These are phyloP conservation scores for Coregonus sp. DNA, from an alignment of 2,797 vertebrate species.

Conservation along the genomic window DNA sequence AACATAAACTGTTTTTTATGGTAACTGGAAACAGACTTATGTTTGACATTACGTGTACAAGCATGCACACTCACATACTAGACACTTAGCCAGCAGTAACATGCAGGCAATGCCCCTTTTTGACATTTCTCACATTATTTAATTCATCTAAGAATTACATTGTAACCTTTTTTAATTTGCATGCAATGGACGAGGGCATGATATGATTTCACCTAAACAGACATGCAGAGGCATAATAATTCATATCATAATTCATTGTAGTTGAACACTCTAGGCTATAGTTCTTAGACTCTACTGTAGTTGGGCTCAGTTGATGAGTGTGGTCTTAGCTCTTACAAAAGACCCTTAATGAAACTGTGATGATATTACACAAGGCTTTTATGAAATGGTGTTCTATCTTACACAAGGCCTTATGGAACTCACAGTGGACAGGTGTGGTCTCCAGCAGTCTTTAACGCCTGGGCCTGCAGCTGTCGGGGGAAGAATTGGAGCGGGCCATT, in stretches of 20 bases:
- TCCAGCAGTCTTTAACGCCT: background rate
- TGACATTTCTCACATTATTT: background rate
- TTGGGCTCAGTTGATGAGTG: background rate
- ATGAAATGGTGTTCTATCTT: background rate
- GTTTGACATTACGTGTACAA: background rate
- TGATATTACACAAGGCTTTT: too few relatives aligned
- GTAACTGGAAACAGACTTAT: background rate
- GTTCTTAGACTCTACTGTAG: background rate
- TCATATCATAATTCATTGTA: background rate
- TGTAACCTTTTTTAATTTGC: too few relatives aligned
- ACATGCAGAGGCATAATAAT: too few relatives aligned
- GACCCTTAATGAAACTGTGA: background rate
- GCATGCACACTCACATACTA: background rate
- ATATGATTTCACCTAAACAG: too few relatives aligned
- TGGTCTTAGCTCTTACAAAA: background rate
- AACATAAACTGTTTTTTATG: background rate
- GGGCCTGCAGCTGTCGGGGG: slow-evolving; percentile 14
- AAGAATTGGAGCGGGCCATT: slow-evolving; percentile 15
- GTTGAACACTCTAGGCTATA: background rate
- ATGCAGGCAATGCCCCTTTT: background rate
- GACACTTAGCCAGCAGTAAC: background rate
- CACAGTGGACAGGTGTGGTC: background rate
- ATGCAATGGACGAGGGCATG: too few relatives aligned
- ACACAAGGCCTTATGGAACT: too few relatives aligned
- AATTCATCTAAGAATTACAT: too few relatives aligned